Base-by-base conservation (phyloP, 2,888 invertebrate species). In the Bellardia pandia region DNA sequence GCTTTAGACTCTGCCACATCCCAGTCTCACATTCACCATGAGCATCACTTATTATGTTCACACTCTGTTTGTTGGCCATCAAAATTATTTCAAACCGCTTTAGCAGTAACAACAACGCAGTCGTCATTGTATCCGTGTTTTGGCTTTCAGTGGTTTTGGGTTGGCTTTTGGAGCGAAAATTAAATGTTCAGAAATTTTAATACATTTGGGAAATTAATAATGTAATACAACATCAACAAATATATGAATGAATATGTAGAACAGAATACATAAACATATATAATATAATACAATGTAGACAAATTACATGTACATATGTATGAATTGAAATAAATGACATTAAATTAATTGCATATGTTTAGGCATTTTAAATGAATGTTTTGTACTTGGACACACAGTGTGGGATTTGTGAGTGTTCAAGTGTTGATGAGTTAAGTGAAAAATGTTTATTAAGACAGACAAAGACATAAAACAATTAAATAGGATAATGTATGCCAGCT, bases 311-410 rank as follows among this genome's bases (percentile, higher is more conserved):
- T n/a, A n/a, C n/a, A n/a, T n/a, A n/a, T n/a, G n/a, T 71, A 75
- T 75, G 78, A 86, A 87, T 85, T 85, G 81, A 87, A 81, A 87
- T 84, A 84, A 84, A 87, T 85, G 84, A 80, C 87, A 87, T 81
- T 81, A 74, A 80, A 85, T 87, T 80, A 85, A 81, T 85, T 85
- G 84, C 80, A 85, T 85, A 81, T 74, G 74, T 81, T 87, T 81
- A 87, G 87, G 74, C 58, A 60, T 68, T 64, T 62, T 8, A 58
- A 72, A 77, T 64, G 14, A 58, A 68, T 78, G 23, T 66, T 77
- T 58, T 40, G 37, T n/a, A 37, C 4, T 42, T 48, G 33, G 16
- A 9, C 37, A 2, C n/a, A 33, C 6, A 37, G 51, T 4, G 7
- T 51, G 51, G 14, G 51, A 37, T n/a, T 14, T 51, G 5, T 51